phyloP scores from a whole-genome alignment of 2,797 vertebrate genomes.

The Phalloptychus januarius region DNA sequence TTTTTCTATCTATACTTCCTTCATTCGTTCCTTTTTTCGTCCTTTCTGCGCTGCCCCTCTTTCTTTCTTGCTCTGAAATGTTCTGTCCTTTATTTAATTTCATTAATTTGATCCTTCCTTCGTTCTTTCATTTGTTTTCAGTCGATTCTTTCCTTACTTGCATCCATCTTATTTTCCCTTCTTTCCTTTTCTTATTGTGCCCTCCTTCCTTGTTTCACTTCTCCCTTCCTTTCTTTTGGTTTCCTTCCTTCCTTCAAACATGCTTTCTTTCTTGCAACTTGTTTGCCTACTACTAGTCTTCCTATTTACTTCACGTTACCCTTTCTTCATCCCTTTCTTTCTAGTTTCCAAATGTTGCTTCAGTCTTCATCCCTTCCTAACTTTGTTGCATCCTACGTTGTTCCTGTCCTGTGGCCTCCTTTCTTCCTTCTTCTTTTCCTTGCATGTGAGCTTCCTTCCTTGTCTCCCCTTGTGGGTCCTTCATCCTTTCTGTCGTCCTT shows the following conservation, averaged over 20 bases:
- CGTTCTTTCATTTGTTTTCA: neutral
- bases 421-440: neutral
- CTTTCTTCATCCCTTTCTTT: neutral
- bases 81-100: neutral
- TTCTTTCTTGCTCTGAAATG: neutral
- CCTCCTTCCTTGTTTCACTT: neutral
- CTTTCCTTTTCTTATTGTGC: neutral
- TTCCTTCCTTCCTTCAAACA: neutral
- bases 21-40: neutral
- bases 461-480: neutral
- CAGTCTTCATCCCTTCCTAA: neutral
- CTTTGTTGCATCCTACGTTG: neutral
- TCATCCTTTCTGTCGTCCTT: neutral
- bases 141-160: neutral
- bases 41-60: neutral
- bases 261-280: neutral
- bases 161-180: neutral
- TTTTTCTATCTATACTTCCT: neutral
- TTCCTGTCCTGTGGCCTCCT: neutral
- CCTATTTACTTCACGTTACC: neutral
- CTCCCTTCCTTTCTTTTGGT: neutral
- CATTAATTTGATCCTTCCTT: neutral
- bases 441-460: neutral
- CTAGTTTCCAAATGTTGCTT: neutral
- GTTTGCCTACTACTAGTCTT: neutral